These are phyloP conservation scores for Eutolmus rufibarbis DNA, from an alignment of 2,888 invertebrate species.

Conservation along the genomic window DNA sequence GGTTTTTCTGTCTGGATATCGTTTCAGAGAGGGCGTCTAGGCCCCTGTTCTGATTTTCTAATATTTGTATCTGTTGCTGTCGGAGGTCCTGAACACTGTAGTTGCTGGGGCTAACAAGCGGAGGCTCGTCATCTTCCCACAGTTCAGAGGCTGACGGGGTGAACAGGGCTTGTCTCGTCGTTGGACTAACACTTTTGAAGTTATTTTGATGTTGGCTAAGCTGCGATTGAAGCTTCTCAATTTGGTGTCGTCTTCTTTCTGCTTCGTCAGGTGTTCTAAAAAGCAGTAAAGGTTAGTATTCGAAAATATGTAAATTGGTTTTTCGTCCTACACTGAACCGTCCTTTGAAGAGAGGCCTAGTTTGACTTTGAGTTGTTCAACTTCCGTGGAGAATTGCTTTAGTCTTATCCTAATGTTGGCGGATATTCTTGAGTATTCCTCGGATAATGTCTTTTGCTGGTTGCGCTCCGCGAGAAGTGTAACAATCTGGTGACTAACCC, in stretches of 20 bases:
- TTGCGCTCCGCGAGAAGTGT: slow-evolving; percentile 68
- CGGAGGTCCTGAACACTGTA: slow-evolving; percentile 65
- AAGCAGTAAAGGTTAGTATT: not conserved
- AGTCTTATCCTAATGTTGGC: slow-evolving; percentile 68
- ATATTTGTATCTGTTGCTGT: slow-evolving; percentile 67
- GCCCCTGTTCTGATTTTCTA: slow-evolving; percentile 79
- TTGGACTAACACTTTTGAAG: slow-evolving; percentile 47
- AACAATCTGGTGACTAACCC: slow-evolving; percentile 70
- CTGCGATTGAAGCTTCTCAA: slow-evolving; percentile 69
- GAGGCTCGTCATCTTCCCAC: slow-evolving; percentile 58
- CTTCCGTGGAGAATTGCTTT: slow-evolving; percentile 70
- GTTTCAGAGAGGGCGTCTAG: slow-evolving; percentile 77
- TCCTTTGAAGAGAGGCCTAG: slow-evolving; percentile 64
- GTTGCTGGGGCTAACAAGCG: slow-evolving; percentile 58
- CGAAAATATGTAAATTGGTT: not conserved
- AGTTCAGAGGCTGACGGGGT: slow-evolving; percentile 48
- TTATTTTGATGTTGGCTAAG: slow-evolving; percentile 66
- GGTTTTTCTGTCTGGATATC: slow-evolving; percentile 76
- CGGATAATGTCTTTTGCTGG: slow-evolving; percentile 64
- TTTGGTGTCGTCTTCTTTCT: slow-evolving; percentile 68
- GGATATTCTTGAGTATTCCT: slow-evolving; percentile 68
- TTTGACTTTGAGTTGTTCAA: slow-evolving; percentile 67
- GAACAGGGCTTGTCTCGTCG: slow-evolving; percentile 41
- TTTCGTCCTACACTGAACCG: slow-evolving; percentile 54
- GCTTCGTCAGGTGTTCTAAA: slow-evolving; percentile 69